Evolutionary conservation across 2,797 vertebrate species (phyloP), one percentile per base, ranked within the genome.

Genomic region (Bryconaethiops microstoma): DNA sequence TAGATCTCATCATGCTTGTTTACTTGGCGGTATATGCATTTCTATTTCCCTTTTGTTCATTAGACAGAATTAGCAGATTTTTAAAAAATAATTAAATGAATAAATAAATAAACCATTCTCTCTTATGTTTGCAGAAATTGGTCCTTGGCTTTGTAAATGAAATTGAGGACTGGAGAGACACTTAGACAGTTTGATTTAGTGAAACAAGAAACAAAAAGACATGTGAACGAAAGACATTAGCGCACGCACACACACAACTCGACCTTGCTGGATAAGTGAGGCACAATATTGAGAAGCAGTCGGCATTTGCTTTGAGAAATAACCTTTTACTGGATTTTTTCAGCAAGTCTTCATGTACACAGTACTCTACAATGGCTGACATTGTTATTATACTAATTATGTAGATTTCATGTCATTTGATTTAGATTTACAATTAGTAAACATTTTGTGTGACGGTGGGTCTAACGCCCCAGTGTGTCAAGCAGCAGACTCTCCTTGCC

Each of bases 71-170:
- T 16, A 10, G 16, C 14, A 2, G 48, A 17, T 29, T 71, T 35
- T 7, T n/a, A 23, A 25, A 13, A 60, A 23, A 19, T 65, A 65
- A 65, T 10, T 65, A 1, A 1, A n/a, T n/a, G 8, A 64, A 39
- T 64, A n/a, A 9, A 40, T 40, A n/a, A 65, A 40, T n/a, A 5
- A 65, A 65, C 14, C 7, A 2, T 21, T 9, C 14, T 17, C 35
- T 71, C 8, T 71, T 1, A 54, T 25, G 45, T 54, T 71, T 21
- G 35, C 21, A 17, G 50, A 6, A 10, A 23, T 23, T 71, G 21
- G 45, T 52, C 69, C 69, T 71, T 52, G 48, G 40, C 45, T 48
- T 50, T 70, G 48, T 71, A 17, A 71, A 25, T 29, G 69, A 52
- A 14, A 7, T 48, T 29, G 23, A 71, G 23, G 48, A 16, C 48